Conservation (phyloP, 2,113 vertebrate genomes). For the Orcinus orca region DNA sequence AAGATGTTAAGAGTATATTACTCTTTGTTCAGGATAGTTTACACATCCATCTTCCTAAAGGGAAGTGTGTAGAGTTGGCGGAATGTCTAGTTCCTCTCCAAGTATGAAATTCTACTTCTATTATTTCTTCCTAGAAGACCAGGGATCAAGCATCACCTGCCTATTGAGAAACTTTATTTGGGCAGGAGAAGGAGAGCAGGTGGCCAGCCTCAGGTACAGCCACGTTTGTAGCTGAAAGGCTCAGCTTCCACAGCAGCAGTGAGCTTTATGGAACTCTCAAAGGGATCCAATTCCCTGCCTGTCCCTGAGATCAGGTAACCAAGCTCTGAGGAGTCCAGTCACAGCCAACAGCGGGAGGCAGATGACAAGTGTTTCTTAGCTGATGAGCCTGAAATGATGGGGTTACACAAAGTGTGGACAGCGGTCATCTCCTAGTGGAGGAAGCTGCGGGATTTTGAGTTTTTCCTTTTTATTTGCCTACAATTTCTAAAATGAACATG, state of each 20-base stretch:
- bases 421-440: background rate
- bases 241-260: background rate
- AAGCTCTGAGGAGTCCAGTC: background rate
- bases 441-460: background rate
- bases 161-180: background rate
- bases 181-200: background rate
- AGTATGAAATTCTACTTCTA: background rate
- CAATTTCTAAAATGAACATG: background rate
- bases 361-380: background rate
- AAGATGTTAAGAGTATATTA: background rate
- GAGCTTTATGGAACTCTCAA: conserved; percentile 21
- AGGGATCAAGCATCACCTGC: background rate
- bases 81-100: background rate
- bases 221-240: background rate
- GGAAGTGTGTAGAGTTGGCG: background rate
- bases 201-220: background rate
- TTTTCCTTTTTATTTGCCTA: background rate
- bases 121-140: conserved; percentile 1
- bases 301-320: conserved; percentile 31
- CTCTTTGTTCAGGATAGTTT: background rate
- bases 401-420: fast-evolving
- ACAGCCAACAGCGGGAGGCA: too few relatives aligned
- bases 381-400: background rate
- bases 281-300: background rate
- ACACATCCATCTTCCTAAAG: background rate